These are phyloP conservation scores for Sminthurides bifidus DNA, from an alignment of 1,140 invertebrate genomes.

Conservation along the genomic window DNA sequence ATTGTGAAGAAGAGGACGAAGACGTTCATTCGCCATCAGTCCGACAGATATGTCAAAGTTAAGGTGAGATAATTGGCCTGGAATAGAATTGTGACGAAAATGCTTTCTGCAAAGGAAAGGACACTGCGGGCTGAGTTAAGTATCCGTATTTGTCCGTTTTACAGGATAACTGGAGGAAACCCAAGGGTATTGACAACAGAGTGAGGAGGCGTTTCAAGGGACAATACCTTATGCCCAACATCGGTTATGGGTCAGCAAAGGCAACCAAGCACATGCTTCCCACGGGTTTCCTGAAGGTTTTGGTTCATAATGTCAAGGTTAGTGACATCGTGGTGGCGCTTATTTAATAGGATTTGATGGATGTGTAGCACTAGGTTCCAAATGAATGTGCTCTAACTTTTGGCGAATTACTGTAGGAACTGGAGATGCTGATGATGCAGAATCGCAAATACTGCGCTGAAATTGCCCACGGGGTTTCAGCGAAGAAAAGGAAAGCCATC, in stretches of 20 bases:
- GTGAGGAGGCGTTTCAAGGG: constrained; percentile 97
- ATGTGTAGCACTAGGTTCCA: not conserved
- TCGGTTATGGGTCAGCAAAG: constrained; percentile 95
- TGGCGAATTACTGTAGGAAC: constrained; percentile 55
- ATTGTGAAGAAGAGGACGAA: constrained; percentile 94
- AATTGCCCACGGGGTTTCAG: constrained; percentile 91
- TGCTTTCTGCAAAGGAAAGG: constrained; percentile 6
- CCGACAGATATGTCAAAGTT: constrained; percentile 89
- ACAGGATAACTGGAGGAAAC: constrained; percentile 77
- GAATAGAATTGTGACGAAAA: not conserved
- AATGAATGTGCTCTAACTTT: not conserved
- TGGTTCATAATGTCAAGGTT: constrained; percentile 73
- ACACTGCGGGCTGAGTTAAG: not conserved
- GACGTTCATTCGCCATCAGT: constrained; percentile 92
- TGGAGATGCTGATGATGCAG: constrained; percentile 98
- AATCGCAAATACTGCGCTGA: constrained; percentile 94
- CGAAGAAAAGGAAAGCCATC: constrained; percentile 89
- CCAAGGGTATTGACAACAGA: constrained; percentile 99
- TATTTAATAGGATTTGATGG: not conserved
- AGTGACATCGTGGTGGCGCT: constrained; percentile 25
- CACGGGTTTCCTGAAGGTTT: constrained; percentile 91
- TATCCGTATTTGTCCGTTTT: constrained; percentile 32
- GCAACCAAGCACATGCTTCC: constrained; percentile 92
- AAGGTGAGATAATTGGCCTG: constrained; percentile 50
- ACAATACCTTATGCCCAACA: constrained; percentile 95